phyloP scores from a whole-genome alignment of 1,140 invertebrate genomes.

The Nasonia vitripennis region DNA sequence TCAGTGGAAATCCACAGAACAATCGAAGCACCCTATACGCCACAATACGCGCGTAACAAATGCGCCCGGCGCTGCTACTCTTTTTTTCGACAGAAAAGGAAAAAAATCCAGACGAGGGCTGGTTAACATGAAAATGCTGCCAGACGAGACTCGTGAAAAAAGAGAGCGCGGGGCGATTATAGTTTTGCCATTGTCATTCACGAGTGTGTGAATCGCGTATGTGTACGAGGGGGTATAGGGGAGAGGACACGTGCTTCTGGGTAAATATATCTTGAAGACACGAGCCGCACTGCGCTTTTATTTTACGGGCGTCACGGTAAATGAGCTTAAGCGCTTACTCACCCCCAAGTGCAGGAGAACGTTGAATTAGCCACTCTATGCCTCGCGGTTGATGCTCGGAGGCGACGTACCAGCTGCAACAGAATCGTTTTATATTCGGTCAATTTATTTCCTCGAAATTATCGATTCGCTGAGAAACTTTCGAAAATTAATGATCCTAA shows the following conservation, averaged over 20 bases:
- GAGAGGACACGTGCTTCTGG: not conserved
- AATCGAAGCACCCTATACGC: not conserved
- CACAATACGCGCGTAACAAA: constrained; percentile 22
- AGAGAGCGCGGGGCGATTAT: constrained; percentile 20
- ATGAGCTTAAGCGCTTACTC: constrained; percentile 61
- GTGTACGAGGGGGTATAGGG: not conserved
- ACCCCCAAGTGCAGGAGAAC: constrained; percentile 36
- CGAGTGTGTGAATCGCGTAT: constrained; percentile 11
- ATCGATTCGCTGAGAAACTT: no score
- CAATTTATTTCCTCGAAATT: not conserved
- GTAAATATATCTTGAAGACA: not conserved
- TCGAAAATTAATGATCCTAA: no score
- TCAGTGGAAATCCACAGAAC: not conserved
- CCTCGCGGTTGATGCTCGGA: not conserved
- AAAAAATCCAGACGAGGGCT: not conserved
- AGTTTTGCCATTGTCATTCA: constrained; percentile 49
- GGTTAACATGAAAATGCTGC: constrained; percentile 32
- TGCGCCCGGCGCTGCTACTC: not conserved
- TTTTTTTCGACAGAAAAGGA: constrained; percentile 24
- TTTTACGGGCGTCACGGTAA: constrained; percentile 40
- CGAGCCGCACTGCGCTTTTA: constrained; percentile 12
- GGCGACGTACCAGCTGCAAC: not conserved
- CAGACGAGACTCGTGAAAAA: constrained; percentile 7
- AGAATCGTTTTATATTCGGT: not conserved
- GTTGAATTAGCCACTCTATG: not conserved